Base-by-base conservation (phyloP, 2,797 vertebrate species). In the Masticophis lateralis region DNA sequence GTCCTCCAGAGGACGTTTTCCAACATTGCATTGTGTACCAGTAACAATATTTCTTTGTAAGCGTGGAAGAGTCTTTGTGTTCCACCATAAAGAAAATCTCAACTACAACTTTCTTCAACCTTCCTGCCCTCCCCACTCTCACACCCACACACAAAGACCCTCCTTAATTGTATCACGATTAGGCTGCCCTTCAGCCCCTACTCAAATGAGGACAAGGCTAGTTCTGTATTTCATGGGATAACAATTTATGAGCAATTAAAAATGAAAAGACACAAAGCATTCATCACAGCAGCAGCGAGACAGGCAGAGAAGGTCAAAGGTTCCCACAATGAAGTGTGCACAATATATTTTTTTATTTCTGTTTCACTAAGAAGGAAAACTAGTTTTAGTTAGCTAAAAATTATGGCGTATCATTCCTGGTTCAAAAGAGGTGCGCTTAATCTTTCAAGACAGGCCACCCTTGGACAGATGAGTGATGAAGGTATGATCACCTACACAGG, bases 241-340 rank as follows among this genome's bases (percentile, higher is more conserved):
- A 98, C 98, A 99, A 99, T 99, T 99, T 99, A 99, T 98, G 99
- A 99, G 98, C 99, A 99, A 99, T 99, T 99, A 99, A 99, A 99
- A 99, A 98, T 97, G 97, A 98, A 98, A 98, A 97, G 98, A 99
- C 98, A 98, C 97, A 97, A 98, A 97, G 98, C 98, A 99, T 99
- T 98, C 98, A 99, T 99, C 99, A 99, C 98, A 96, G 97, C 98
- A 97, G 97, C 98, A 98, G 98, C 96, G 96, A 97, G 97, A 98
- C 98, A 98, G 98, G 98, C 98, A 98, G 98, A 97, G 97, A 98
- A 98, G 98, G 98, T 98, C 98, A 98, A 98, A 98, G 98, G 98
- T 98, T 97, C 95, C 90, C 95, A 98, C 98, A 98, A 98, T 99
- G 99, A 99, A 99, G 98, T 98, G 98, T 98, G 98, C 98, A 98